Evolutionary conservation across 1,140 invertebrate species (phyloP), one percentile per base, ranked within the genome.

Genomic region (Bombus sylvicola): DNA sequence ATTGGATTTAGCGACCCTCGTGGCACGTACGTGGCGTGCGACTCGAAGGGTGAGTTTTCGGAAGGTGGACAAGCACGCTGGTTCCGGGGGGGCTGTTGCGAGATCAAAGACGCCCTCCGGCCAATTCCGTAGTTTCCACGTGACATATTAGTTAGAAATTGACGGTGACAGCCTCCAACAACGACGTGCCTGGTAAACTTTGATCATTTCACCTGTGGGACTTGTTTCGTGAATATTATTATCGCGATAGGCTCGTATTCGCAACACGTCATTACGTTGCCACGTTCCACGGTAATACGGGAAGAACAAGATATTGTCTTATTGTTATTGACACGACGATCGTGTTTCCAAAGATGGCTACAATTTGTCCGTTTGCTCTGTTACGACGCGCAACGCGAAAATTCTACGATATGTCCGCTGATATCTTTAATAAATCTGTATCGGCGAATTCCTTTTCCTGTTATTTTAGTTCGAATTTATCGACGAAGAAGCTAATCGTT

Each of bases 71-170:
- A 84, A 85, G 83, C 43, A 86, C 87, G 85, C 62, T 83, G 62
- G 47, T 81, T 79, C 68, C 72, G 69, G 77, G 71, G 78, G 78
- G 68, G 66, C 69, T 68, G 78, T 47, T 74, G 75, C 68, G 83
- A 91, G 92, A 93, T 93, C 92, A 93, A 93, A 93, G 92, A 92
- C 87, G 85, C 75, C 81, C 82, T 76, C 71, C 68, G 39, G 82
- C 73, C 87, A 85, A 90, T 93, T 90, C 77, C 86, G 76, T 81
- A 87, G 81, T 85, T 85, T 82, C 82, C 68, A 77, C 91, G 84
- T 93, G 93, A 94, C 90, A 91, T 94, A 94, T 94, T 94, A 94
- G 84, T 59, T 62, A 81, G 84, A 90, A 94, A 94, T 93, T 93
- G 93, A 91, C 87, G 88, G 78, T 81, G 93, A 94, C 93, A 92